These are phyloP conservation scores for Nephrotoma appendiculata DNA, from an alignment of 2,888 invertebrate species.

Conservation along the genomic window DNA sequence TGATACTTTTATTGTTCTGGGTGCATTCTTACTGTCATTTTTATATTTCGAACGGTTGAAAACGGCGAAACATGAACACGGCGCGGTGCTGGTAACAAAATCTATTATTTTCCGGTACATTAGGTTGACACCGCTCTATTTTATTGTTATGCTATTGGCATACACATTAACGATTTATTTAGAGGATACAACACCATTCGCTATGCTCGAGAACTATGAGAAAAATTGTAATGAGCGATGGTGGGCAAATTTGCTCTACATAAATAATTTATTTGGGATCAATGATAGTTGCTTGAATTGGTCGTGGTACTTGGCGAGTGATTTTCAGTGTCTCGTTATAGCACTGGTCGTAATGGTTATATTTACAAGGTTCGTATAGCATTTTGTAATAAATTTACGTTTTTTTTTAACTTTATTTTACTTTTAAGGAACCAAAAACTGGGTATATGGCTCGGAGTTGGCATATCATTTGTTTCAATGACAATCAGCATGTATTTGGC, in stretches of 20 bases:
- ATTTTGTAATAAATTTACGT: background rate
- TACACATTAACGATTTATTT: conserved; percentile 10
- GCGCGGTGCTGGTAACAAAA: background rate
- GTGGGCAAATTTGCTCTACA: background rate
- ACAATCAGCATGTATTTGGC: background rate
- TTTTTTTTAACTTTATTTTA: background rate
- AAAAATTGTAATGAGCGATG: conserved; percentile 5
- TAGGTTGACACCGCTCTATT: conserved; percentile 11
- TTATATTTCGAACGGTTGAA: background rate
- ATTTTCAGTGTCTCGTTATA: background rate
- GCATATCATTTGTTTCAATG: background rate
- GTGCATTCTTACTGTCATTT: background rate
- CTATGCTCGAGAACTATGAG: conserved; percentile 10
- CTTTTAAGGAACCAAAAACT: background rate
- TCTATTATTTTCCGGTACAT: background rate
- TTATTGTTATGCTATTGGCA: conserved; percentile 9
- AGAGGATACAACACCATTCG: conserved; percentile 12
- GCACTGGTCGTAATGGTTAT: background rate
- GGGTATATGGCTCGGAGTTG: background rate
- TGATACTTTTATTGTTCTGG: background rate
- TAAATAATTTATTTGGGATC: background rate
- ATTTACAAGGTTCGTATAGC: background rate
- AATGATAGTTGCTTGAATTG: background rate
- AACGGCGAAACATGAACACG: background rate
- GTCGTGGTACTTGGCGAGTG: background rate